Base-by-base conservation (phyloP, 2,888 invertebrate species). In the Germaria angustata region DNA sequence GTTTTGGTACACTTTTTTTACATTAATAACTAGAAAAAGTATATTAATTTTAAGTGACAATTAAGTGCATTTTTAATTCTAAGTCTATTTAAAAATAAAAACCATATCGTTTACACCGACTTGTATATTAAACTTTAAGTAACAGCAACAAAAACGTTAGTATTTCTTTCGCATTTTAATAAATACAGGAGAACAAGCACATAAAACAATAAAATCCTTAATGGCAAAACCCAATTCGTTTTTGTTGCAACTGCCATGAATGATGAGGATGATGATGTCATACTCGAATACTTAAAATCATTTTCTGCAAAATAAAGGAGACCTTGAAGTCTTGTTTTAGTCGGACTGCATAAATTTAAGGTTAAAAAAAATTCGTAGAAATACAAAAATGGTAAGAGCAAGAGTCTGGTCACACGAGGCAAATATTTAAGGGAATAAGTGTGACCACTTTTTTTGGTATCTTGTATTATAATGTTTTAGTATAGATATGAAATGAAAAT, bases 241-340 rank as follows among this genome's bases (percentile, higher is more conserved):
- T 44, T 13, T 28, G 57, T 32, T 49, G 57, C 76, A 76, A 28
- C 41, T 41, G 20, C 0, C 41, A 66, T 59, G 39, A 59, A 51
- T 22, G 20, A n/a, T n/a, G 66, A 41, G 4, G 53, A 15, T 20
- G 75, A 72, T 79, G 72, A 72, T 51, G 32, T 79, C 79, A 79
- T 66, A 28, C 15, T 53, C 44, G 68, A 22, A 24, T 9, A 51
- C 11, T 61, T 32, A 28, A 57, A 46, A 7, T 46, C 17, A 46
- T 46, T 53, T 53, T 34, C 8, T 49, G 24, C 22, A 53, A 68
- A 59, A 32, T 9, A 15, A 39, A 71, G 46, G 32, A 61, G 46
- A 72, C 79, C 79, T 79, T 79, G 79, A 79, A 77, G 39, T 71
- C 17, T 46, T 51, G 22, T 44, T 20, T 20, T n/a, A n/a, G n/a